phyloP scores from a whole-genome alignment of 2,888 invertebrate genomes.

The Pogonocherus hispidulus region DNA sequence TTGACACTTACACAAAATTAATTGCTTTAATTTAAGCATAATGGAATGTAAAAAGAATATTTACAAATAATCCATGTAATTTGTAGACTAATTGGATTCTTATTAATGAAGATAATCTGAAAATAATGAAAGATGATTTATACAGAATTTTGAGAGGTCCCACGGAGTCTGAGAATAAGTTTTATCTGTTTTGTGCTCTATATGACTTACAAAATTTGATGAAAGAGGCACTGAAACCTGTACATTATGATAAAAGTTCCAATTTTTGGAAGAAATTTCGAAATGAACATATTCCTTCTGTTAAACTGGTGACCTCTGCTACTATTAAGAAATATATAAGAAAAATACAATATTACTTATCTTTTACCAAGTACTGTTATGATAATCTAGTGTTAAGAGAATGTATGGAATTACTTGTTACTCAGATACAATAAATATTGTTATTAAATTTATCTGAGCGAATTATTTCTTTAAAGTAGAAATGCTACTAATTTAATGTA shows the following conservation, averaged over 20 bases:
- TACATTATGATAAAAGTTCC: constrained; percentile 41
- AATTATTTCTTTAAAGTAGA: too few relatives aligned
- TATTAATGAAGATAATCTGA: constrained; percentile 72
- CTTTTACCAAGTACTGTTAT: constrained; percentile 71
- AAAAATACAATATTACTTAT: constrained; percentile 81
- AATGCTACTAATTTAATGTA: too few relatives aligned
- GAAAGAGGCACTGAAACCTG: constrained; percentile 61
- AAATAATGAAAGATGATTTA: constrained; percentile 75
- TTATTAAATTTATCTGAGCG: too few relatives aligned
- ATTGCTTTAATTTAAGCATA: background rate
- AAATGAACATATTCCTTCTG: constrained; percentile 70
- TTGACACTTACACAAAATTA: too few relatives aligned
- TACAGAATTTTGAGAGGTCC: constrained; percentile 76
- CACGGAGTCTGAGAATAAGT: constrained; percentile 69
- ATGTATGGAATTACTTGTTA: too few relatives aligned
- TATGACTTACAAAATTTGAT: constrained; percentile 77
- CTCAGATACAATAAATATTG: too few relatives aligned
- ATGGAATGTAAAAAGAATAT: too few relatives aligned
- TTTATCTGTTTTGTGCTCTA: constrained; percentile 76
- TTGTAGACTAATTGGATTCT: constrained; percentile 73
- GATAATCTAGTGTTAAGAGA: background rate
- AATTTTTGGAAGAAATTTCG: constrained; percentile 73
- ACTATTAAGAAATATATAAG: constrained; percentile 73
- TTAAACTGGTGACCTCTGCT: constrained; percentile 70
- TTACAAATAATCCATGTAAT: constrained; percentile 15